Evolutionary conservation across 2,888 invertebrate species (phyloP).

Genomic region (Nyleta sp.): DNA sequence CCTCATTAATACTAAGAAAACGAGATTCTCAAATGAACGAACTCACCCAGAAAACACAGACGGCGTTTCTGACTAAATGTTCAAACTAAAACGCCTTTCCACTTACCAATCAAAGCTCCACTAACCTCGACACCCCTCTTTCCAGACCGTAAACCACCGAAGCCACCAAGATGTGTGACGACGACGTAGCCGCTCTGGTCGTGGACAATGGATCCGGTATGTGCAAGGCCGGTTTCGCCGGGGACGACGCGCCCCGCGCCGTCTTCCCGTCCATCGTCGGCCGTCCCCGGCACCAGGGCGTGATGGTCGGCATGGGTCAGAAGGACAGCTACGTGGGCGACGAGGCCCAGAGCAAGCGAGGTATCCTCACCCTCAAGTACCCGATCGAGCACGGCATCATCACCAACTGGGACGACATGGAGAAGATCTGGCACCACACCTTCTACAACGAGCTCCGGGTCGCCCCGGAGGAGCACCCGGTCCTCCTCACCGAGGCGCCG

Average conservation of each 20-base stretch:
- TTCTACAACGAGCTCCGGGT: constrained; percentile 99
- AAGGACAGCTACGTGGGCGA: constrained; percentile 93
- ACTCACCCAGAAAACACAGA: too few relatives aligned
- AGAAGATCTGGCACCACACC: constrained; percentile 99
- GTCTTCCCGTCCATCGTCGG: constrained; percentile 96
- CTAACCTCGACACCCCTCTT: background rate
- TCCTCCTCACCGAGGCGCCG: constrained; percentile 93
- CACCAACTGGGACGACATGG: constrained; percentile 99
- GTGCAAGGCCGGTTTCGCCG: constrained; percentile 97
- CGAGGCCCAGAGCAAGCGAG: constrained; percentile 92
- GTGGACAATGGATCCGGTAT: constrained; percentile 96
- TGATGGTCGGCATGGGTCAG: constrained; percentile 87
- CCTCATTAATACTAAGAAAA: too few relatives aligned
- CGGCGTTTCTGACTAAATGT: background rate
- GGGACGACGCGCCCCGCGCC: constrained; percentile 94
- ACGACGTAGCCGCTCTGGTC: constrained; percentile 96
- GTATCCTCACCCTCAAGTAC: constrained; percentile 93
- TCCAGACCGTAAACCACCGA: background rate
- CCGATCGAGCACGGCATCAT: constrained; percentile 98
- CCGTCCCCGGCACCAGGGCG: constrained; percentile 89
- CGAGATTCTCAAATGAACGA: too few relatives aligned
- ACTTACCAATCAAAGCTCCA: background rate
- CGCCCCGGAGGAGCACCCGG: constrained; percentile 96
- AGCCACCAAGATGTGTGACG: constrained; percentile 92
- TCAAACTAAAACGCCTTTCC: background rate